Evolutionary conservation across 2,113 vertebrate species (phyloP), one percentile per base, ranked within the genome.

Genomic region (Apodemus sylvaticus): DNA sequence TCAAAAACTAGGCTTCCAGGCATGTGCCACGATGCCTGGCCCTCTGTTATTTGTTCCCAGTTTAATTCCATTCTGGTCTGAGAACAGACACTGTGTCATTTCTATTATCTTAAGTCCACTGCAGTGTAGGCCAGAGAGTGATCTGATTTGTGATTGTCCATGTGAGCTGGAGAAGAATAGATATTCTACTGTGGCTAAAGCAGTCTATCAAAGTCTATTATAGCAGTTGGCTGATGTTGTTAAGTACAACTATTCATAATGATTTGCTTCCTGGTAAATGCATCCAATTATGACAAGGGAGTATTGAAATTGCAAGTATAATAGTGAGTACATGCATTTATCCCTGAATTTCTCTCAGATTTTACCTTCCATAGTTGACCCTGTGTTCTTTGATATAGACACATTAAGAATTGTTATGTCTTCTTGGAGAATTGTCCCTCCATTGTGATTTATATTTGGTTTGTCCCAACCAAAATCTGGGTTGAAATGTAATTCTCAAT

Each of bases 221-320:
- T 34, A 92, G 29, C 31, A 58, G 24, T 83, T 83, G 89, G 62
- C 87, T 58, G 20, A 74, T 42, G 5, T 29, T 66, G 24, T 58
- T 83, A 60, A 58, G 70, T 74, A 74, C 68, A 66, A n/a, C n/a
- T 76, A 19, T 89, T 39, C 55, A n/a, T 82, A 89, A 88, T 92
- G n/a, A 92, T 88, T 88, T 95, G 48, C 7, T 92, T 48, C n/a
- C 55, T 82, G 66, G 51, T 45, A 24, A 82, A 89, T 95, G 29
- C 45, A 60, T 76, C 58, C 77, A 92, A 68, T 89, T 83, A 13
- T 58, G 58, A 92, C 24, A 45, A 34, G 22, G 9, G 24, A 55
- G 22, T 68, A 36, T 55, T 55, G n/a, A 94, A 66, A 58, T 53
- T 19, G 14, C 36, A 92, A 45, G 17, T 34, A 42, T 39, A 86